A percentile compares a stretch with the other conserved stretches of the same genome.
Conservation (phyloP, 1,140 invertebrate species). For the Hermetia illucens region DNA sequence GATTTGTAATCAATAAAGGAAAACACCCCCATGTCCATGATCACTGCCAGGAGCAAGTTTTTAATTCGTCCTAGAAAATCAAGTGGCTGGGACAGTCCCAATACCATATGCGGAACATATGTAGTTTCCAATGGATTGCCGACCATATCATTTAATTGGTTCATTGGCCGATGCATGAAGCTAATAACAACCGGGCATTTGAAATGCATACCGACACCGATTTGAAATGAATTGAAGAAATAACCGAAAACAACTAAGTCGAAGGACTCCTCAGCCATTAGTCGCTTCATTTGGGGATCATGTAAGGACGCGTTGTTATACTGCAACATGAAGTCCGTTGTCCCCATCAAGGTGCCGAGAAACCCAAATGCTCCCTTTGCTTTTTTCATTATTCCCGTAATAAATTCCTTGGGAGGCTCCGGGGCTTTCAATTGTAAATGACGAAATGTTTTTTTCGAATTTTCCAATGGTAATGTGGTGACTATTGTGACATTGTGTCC, state of each 20-base stretch:
- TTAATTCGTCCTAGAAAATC: too few relatives aligned
- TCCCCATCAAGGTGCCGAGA: background rate
- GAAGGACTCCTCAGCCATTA: background rate
- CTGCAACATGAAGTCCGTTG: too few relatives aligned
- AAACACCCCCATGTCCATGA: too few relatives aligned
- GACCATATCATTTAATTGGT: background rate
- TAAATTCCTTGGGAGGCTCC: background rate
- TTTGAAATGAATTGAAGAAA: background rate
- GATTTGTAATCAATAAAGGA: too few relatives aligned
- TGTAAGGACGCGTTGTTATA: background rate
- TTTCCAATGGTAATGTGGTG: background rate
- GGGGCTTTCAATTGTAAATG: background rate
- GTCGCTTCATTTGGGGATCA: background rate
- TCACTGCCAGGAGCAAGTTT: too few relatives aligned
- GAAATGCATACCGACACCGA: conserved; percentile 1
- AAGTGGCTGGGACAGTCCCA: too few relatives aligned
- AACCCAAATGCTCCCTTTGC: background rate
- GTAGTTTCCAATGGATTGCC: background rate
- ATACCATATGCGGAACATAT: background rate
- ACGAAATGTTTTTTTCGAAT: background rate
- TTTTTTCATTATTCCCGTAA: background rate
- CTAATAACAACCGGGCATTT: background rate
- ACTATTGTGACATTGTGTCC: background rate
- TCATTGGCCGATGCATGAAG: background rate
- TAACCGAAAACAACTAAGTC: background rate